Evolutionary conservation across 1,140 invertebrate genomes (phyloP).

Genomic region (Arion vulgaris): DNA sequence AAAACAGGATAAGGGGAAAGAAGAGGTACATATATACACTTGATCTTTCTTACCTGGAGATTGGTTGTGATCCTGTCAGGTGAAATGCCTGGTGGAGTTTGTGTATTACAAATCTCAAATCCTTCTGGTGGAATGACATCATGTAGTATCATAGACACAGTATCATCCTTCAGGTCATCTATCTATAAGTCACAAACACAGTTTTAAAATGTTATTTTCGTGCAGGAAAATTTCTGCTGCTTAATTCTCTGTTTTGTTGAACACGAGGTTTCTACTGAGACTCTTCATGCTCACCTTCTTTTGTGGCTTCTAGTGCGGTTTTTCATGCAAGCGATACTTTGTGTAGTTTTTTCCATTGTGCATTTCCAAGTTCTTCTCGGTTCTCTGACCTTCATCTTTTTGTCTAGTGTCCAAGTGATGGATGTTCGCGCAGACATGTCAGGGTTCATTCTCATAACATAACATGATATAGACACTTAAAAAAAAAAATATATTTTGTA

Average conservation of each 20-base stretch:
- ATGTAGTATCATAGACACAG: conserved; percentile 84
- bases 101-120: conserved; percentile 88
- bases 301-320: too few relatives aligned
- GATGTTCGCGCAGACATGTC: too few relatives aligned
- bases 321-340: not conserved
- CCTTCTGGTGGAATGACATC: conserved; percentile 85
- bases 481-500: too few relatives aligned
- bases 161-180: conserved; percentile 89
- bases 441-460: too few relatives aligned
- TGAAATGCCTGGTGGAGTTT: conserved; percentile 83
- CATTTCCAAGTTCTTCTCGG: not conserved
- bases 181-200: conserved; percentile 74
- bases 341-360: not conserved
- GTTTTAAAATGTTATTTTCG: not conserved
- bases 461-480: too few relatives aligned
- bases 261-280: too few relatives aligned
- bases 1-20: not conserved
- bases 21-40: too few relatives aligned
- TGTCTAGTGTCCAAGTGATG: too few relatives aligned
- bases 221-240: not conserved
- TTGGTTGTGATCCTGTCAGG: conserved; percentile 77
- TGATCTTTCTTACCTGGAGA: conserved; percentile 77
- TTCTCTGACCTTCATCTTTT: too few relatives aligned
- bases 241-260: not conserved
- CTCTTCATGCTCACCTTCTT: not conserved